Conservation (phyloP, 2,797 vertebrate species). For the Adrianichthys oophorus region DNA sequence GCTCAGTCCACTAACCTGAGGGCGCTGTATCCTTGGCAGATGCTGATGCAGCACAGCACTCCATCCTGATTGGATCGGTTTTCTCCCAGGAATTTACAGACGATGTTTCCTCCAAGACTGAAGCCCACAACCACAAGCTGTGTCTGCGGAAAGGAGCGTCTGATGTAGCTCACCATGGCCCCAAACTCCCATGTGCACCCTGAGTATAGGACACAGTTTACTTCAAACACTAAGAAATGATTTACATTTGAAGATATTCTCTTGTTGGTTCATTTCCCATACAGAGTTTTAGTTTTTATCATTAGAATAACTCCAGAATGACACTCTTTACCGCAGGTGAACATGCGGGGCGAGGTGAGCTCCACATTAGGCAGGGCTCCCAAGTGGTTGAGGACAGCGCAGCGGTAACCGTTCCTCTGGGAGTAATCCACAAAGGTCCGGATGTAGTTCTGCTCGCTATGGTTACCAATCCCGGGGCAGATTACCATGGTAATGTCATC, state of each 20-base stretch:
- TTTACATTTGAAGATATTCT: neutral
- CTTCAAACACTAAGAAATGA: conserved; percentile 1
- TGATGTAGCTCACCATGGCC: conserved; percentile 92
- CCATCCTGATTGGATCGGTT: conserved; percentile 86
- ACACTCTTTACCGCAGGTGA: conserved; percentile 87
- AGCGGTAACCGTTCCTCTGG: conserved; percentile 92
- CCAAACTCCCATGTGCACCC: conserved; percentile 96
- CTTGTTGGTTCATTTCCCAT: neutral
- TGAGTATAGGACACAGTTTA: conserved; percentile 46
- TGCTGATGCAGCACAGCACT: conserved; percentile 90
- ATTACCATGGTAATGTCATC: conserved; percentile 96
- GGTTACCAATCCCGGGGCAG: conserved; percentile 97
- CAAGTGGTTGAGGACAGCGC: conserved; percentile 93
- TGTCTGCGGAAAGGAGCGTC: conserved; percentile 82
- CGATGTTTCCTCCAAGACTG: conserved; percentile 94
- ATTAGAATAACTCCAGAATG: neutral
- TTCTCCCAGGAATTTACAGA: conserved; percentile 94
- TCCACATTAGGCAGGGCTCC: conserved; percentile 91
- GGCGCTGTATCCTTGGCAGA: conserved; percentile 94
- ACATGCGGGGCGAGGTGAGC: conserved; percentile 95
- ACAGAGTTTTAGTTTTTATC: too few relatives aligned
- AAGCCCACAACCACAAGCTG: conserved; percentile 90
- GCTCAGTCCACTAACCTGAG: conserved; percentile 80
- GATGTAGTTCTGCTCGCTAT: conserved; percentile 97
- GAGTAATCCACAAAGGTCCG: conserved; percentile 96